phyloP scores from a whole-genome alignment of 2,888 invertebrate genomes.

The Rhabditoides inermis region DNA sequence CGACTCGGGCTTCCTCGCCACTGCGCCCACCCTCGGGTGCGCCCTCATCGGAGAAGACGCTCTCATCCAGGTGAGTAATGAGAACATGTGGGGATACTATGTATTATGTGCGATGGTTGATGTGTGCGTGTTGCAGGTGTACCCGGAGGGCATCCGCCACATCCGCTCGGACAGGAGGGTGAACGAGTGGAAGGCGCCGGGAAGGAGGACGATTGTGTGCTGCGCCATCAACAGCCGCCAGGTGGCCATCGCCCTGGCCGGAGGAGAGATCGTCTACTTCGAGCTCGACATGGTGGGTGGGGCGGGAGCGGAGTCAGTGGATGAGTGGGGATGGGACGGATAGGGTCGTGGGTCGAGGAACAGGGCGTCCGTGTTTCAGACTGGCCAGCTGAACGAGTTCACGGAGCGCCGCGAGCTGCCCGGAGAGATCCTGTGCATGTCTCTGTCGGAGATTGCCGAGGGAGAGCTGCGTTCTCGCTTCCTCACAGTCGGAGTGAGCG shows the following conservation, averaged over 20 bases:
- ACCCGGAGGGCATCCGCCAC: constrained; percentile 95
- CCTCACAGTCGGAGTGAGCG: constrained; percentile 63
- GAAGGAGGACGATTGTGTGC: constrained; percentile 88
- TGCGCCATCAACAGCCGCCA: constrained; percentile 91
- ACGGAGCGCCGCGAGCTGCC: constrained; percentile 93
- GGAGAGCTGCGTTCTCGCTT: constrained; percentile 66
- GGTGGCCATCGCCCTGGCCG: constrained; percentile 82
- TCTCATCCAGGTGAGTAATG: constrained; percentile 72
- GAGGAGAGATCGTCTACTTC: constrained; percentile 83
- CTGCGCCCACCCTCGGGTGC: constrained; percentile 95
- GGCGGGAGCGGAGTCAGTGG: too few relatives aligned
- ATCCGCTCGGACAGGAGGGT: constrained; percentile 95
- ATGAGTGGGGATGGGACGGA: too few relatives aligned
- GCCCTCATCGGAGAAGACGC: constrained; percentile 95
- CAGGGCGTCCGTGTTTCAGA: too few relatives aligned
- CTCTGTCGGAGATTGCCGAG: constrained; percentile 81
- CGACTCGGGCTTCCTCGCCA: constrained; percentile 95
- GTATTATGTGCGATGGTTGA: constrained; percentile 5
- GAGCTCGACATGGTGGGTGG: constrained; percentile 95
- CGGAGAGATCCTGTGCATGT: constrained; percentile 96
- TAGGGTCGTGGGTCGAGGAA: too few relatives aligned
- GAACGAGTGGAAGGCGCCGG: constrained; percentile 97
- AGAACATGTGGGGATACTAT: neutral
- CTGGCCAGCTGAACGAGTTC: constrained; percentile 94
- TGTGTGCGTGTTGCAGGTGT: constrained; percentile 70